These are phyloP conservation scores for Molossus alvarezi DNA, from an alignment of 2,797 vertebrate genomes.

Conservation along the genomic window DNA sequence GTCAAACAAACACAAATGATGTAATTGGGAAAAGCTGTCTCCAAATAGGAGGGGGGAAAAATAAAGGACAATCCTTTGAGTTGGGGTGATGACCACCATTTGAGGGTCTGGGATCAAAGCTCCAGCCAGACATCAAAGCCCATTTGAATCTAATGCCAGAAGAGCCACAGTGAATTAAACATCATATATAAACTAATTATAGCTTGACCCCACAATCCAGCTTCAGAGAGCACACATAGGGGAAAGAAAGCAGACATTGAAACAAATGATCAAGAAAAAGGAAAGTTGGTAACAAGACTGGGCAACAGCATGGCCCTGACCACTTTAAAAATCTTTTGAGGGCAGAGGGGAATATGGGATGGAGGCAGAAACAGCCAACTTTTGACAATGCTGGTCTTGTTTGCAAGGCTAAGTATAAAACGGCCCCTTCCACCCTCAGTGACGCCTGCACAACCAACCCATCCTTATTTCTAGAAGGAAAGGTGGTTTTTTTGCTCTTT, in stretches of 20 bases:
- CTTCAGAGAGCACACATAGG: conserved; percentile 73
- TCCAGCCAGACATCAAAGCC: conserved; percentile 82
- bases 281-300: conserved; percentile 79
- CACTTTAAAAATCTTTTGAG: conserved; percentile 35
- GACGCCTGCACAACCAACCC: neutral
- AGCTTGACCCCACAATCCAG: conserved; percentile 82
- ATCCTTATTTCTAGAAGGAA: conserved; percentile 56
- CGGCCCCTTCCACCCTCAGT: neutral
- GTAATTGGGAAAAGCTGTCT: conserved; percentile 62
- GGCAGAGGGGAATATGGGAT: conserved; percentile 39
- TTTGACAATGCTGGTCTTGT: conserved; percentile 77
- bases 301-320: conserved; percentile 47
- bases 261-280: conserved; percentile 75
- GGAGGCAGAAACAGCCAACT: conserved; percentile 5
- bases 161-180: conserved; percentile 84
- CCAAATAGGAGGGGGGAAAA: neutral
- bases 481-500: neutral
- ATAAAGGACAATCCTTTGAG: conserved; percentile 69
- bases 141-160: conserved; percentile 78
- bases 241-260: conserved; percentile 76
- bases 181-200: conserved; percentile 85
- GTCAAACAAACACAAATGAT: conserved; percentile 44
- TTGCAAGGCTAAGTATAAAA: conserved; percentile 59
- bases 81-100: conserved; percentile 72
- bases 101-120: conserved; percentile 81